Evolutionary conservation across 2,797 vertebrate species (phyloP), one percentile per base, ranked within the genome.

Genomic region (Micromesistius poutassou): DNA sequence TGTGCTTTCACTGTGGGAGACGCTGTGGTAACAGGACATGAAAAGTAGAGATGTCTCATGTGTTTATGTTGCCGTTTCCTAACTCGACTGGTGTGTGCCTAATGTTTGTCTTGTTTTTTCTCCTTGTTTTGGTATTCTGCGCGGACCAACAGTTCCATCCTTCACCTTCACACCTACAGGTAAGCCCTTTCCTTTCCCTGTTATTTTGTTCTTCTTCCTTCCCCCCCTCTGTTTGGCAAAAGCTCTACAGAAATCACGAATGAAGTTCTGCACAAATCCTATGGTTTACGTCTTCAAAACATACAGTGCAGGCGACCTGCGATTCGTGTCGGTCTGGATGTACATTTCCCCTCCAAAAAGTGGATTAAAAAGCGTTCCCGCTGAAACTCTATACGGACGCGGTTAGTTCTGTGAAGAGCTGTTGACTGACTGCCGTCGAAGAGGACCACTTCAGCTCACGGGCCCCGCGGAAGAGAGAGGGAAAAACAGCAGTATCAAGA

Each of bases 131-230:
- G 77, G n/a, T 35, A 85, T 19, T 83, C 91, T 93, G 88, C 93
- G 94, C 95, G 94, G 91, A 93, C 92, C 93, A 91, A 94, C 96
- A 99, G 98, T 99, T 90, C 98, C 98, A 81, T 99, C 98, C 84
- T 99, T 99, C 93, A 99, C 97, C 89, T 99, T 99, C 94, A 99
- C 98, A 90, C 98, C 98, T 88, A 99, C 98, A 95, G 98, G 98
- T 99, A 96, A 94, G 95, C 90, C 30, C 31, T 28, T 1, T 3
- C 19, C 4, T 30, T 50, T 5, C 19, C 8, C 25, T 28, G 25
- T 22, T 7, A 19, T 55, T 7, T 55, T 55, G 19, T 55, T 55
- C 19, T 22, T 55, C 19, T 55, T 55, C 6, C 19, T 55, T 55
- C 6, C 5, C 50, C 50, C 16, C 19, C 50, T 19, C 50, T 22